Evolutionary conservation across 2,113 vertebrate species (phyloP).

Genomic region (Poeciliopsis retropinna): DNA sequence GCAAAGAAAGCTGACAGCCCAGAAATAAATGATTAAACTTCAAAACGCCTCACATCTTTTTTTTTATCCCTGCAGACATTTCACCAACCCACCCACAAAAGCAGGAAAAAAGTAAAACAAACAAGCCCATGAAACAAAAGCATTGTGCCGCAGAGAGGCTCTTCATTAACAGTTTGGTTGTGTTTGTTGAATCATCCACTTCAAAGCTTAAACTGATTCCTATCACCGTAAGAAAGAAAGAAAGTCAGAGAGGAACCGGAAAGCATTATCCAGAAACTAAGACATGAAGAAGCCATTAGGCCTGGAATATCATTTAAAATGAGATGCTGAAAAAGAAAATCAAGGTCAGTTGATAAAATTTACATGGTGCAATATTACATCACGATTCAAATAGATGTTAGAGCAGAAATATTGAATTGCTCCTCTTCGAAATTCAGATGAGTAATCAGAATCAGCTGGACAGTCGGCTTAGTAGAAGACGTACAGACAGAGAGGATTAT

Average conservation of each 20-base stretch:
- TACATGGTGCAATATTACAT: neutral
- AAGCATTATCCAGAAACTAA: conserved; percentile 40
- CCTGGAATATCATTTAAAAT: conserved; percentile 31
- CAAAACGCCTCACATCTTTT: conserved; percentile 73
- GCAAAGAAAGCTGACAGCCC: conserved; percentile 60
- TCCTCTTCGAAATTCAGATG: neutral
- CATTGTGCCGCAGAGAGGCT: conserved; percentile 36
- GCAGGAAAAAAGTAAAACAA: conserved; percentile 1
- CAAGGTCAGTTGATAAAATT: conserved; percentile 1
- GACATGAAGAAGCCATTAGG: conserved; percentile 34
- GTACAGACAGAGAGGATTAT: conserved; percentile 25
- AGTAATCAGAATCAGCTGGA: neutral
- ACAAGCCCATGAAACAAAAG: conserved; percentile 57
- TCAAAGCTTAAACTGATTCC: conserved; percentile 62
- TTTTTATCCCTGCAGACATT: conserved; percentile 62
- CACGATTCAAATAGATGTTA: neutral
- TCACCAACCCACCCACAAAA: conserved; percentile 51
- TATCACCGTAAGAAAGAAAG: conserved; percentile 35
- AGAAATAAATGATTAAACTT: conserved; percentile 76
- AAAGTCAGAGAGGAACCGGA: conserved; percentile 42
- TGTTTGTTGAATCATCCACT: conserved; percentile 54
- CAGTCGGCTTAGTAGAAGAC: neutral
- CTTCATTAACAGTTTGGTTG: conserved; percentile 68
- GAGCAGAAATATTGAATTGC: neutral
- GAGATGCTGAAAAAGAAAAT: conserved; percentile 9